A percentile compares a stretch with the other conserved stretches of the same genome.
These are phyloP conservation scores for Epinephelus lanceolatus DNA, from an alignment of 2,113 vertebrate species.

Conservation along the genomic window DNA sequence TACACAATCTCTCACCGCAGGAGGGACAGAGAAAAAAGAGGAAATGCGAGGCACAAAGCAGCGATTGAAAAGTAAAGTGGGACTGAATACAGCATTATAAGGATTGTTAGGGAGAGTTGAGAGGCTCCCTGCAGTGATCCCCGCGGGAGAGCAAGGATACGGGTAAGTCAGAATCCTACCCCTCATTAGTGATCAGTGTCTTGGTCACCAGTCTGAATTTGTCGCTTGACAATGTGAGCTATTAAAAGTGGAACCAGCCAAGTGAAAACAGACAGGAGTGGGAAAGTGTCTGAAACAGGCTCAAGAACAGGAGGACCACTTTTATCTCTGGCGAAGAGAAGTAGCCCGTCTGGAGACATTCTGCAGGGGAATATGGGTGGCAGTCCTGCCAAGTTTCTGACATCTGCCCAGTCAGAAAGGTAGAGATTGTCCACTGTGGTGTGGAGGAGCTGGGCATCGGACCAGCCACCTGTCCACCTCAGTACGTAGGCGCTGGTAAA, in stretches of 20 bases:
- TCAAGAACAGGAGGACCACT: constrained; percentile 10
- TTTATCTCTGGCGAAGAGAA: constrained; percentile 37
- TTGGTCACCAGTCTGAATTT: constrained; percentile 32
- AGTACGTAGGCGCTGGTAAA: constrained; percentile 19
- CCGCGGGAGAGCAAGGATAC: constrained; percentile 30
- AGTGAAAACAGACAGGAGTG: constrained; percentile 44
- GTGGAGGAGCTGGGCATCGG: constrained; percentile 43
- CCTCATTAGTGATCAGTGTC: constrained; percentile 61
- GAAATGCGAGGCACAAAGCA: constrained; percentile 29
- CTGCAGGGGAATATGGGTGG: constrained; percentile 29
- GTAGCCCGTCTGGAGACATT: constrained; percentile 39
- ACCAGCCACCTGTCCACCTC: constrained; percentile 60
- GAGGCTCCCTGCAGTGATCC: constrained; percentile 48
- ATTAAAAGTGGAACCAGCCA: constrained; percentile 57
- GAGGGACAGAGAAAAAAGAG: constrained; percentile 5
- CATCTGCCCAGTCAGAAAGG: constrained; percentile 52
- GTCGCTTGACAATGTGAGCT: constrained; percentile 41
- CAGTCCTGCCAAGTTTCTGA: constrained; percentile 56
- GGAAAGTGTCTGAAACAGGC: constrained; percentile 27
- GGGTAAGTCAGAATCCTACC: constrained; percentile 38
- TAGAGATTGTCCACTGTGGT: constrained; percentile 33
- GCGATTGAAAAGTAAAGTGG: constrained; percentile 38
- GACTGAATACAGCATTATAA: constrained; percentile 27
- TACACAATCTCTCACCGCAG: constrained; percentile 34
- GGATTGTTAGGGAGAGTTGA: constrained; percentile 38